Conservation (phyloP, 2,113 vertebrate genomes). For the Centrocercus urophasianus region DNA sequence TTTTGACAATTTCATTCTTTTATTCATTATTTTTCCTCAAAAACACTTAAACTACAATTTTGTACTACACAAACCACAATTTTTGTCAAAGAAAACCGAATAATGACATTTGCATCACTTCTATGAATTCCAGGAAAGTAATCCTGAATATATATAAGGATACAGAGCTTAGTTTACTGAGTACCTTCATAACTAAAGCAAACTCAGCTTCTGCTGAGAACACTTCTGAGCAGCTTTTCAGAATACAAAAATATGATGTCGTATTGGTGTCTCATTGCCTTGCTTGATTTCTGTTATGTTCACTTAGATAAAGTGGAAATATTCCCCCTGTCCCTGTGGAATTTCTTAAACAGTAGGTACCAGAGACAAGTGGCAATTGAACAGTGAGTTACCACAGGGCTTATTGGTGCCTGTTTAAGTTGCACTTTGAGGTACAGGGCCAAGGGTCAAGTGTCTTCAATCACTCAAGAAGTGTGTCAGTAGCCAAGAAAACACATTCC, state of each 20-base stretch:
- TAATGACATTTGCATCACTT: background rate
- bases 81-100: background rate
- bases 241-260: background rate
- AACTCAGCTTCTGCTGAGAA: background rate
- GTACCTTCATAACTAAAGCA: background rate
- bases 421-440: background rate
- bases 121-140: background rate
- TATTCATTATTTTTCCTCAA: background rate
- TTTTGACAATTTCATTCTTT: background rate
- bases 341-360: background rate
- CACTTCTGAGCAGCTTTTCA: background rate
- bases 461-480: background rate
- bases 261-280: background rate
- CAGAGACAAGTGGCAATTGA: background rate
- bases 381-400: background rate
- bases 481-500: background rate
- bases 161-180: background rate
- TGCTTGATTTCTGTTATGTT: background rate
- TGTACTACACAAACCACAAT: background rate
- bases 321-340: background rate
- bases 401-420: background rate
- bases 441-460: background rate
- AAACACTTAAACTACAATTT: background rate
- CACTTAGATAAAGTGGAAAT: background rate
- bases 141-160: background rate